Evolutionary conservation across 2,888 invertebrate species (phyloP), one percentile per base, ranked within the genome.

Genomic region (Biston stratarius): DNA sequence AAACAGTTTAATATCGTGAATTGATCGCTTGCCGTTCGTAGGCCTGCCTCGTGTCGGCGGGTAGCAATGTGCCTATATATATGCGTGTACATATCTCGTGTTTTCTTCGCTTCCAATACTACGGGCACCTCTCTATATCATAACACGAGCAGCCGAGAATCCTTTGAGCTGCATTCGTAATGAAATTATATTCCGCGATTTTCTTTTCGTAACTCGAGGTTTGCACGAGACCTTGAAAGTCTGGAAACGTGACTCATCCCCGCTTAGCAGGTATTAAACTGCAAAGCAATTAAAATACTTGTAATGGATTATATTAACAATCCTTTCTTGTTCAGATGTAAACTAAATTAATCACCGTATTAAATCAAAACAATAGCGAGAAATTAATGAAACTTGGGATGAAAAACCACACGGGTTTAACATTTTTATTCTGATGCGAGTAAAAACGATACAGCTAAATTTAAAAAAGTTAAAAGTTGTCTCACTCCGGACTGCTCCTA

Each of bases 281-380:
- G 38, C 47, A 10, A 49, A 45, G 24, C 12, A 51, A 42, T 59
- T 33, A 59, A 59, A 49, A 59, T 47, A 48, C 47, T 9, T 33
- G 24, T 59, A 59, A 59, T 40, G 51, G 61, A 61, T 53, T 52
- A 14, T 53, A 45, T 53, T 61, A 47, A 61, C 48, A 40, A 40
- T 40, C 40, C 49, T 40, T 49, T 48, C 36, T 14, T 12, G 12
- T 15, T 15, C 36, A 0, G 40, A 55, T 12, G 42, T 56, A 63
- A 49, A 42, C 63, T 48, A 7, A 53, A 55, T 61, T 55, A 61
- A 61, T 61, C 45, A 34, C 51, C 52, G 44, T 33, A 44, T 44
- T 44, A 52, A 61, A 61, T 51, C 60, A 36, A 44, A 34, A 47
- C 47, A 45, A 48, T 24, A 24, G 24, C 42, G 40, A 33, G 36